Conservation (phyloP, 2,113 vertebrate species). For the Myodes glareolus region DNA sequence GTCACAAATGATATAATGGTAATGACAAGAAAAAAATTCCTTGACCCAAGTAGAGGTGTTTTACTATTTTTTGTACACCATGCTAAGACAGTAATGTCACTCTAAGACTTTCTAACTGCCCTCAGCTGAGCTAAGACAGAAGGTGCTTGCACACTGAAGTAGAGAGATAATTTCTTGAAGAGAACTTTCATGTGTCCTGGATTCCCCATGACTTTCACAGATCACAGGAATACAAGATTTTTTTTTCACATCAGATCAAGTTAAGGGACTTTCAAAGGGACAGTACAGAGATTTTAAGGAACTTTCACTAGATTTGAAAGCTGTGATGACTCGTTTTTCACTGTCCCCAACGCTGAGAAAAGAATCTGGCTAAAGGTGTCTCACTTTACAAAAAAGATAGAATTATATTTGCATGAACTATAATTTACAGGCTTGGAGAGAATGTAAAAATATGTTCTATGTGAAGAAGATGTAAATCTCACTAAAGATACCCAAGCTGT, state of each 20-base stretch:
- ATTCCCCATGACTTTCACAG: not conserved
- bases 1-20: not conserved
- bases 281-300: not conserved
- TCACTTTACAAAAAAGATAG: not conserved
- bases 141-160: not conserved
- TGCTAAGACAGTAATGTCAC: not conserved
- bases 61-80: not conserved
- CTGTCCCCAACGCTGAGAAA: not conserved
- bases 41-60: not conserved
- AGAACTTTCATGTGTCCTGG: not conserved
- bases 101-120: not conserved
- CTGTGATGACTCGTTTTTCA: not conserved
- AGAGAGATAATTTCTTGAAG: not conserved
- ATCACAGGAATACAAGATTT: not conserved
- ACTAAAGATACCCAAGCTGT: not conserved
- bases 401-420: not conserved
- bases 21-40: not conserved
- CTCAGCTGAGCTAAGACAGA: not conserved
- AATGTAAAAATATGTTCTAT: not conserved
- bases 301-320: not conserved
- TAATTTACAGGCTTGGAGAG: not conserved
- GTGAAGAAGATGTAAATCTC: not conserved
- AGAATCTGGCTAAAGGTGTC: not conserved
- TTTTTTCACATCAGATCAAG: not conserved
- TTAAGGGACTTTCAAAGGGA: not conserved